Base-by-base conservation (phyloP, 2,113 vertebrate species). In the Candoia aspera region DNA sequence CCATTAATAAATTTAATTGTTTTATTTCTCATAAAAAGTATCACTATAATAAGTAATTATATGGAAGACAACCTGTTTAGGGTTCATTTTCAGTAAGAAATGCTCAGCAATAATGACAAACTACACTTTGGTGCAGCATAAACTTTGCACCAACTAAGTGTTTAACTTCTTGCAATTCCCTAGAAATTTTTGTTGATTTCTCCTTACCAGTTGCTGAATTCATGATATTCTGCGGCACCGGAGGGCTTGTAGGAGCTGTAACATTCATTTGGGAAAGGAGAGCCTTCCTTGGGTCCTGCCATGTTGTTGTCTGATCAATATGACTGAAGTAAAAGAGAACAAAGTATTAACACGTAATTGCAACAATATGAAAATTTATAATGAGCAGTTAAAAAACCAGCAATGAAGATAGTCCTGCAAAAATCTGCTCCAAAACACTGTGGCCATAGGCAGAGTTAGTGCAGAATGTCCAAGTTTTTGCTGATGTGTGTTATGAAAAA, bases 271-370 rank as follows among this genome's bases (percentile, higher is more conserved):
- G 99, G 59, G 98, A 98, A 11, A 99, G 98, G 96, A 99, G 98
- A 90, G 99, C 97, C 97, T 99, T 99, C 94, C 99, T 98, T 91
- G 99, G 99, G 95, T 99, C 99, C 94, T 99, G 99, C 99, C 99
- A 99, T 95, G 99, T 99, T 94, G 99, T 99, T 53, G 99, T 98
- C 97, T 99, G 99, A 97, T 99, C 99, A 49, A 99, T 98, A 97
- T 99, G 99, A 96, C 99, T 99, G 93, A 37, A 87, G 97, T 29
- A 95, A 95, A 97, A 97, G 84, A 97, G 95, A 96, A 9, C 1
- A 0, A 29, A 29, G 58, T 59, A 79, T 97, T 84, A 98, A 84
- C 58, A 94, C 42, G 92, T 83, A 90, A 83, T 90, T 88, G 90
- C 90, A 95, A 64, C 17, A 95, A 87, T 0, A 59, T 89, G 58